A percentile compares a stretch with the other conserved stretches of the same genome.
phyloP scores from a whole-genome alignment of 2,888 invertebrate genomes.

The Dichetophora obliterata region DNA sequence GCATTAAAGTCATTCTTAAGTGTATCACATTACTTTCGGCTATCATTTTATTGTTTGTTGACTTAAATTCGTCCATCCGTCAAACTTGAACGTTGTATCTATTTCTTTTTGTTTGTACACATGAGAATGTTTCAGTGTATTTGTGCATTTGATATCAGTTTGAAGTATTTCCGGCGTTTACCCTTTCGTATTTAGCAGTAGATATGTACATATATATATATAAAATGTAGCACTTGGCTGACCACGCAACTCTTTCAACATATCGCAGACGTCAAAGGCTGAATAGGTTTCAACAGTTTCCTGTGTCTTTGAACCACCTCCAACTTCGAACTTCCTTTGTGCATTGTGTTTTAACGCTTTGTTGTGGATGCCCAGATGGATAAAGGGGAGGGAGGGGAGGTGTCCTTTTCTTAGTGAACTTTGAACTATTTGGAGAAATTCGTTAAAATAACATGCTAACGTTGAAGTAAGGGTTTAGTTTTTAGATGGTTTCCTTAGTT shows the following conservation, averaged over 20 bases:
- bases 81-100: not conserved
- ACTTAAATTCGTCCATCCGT: constrained; percentile 1
- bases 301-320: not conserved
- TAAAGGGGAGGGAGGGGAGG: not conserved
- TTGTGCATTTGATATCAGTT: not conserved
- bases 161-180: constrained; percentile 45
- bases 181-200: constrained; percentile 39
- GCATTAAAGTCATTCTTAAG: constrained; percentile 6
- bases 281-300: constrained; percentile 1
- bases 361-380: not conserved
- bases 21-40: constrained; percentile 41
- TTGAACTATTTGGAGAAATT: not conserved
- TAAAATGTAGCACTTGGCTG: constrained; percentile 46
- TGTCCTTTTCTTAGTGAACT: not conserved
- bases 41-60: not conserved
- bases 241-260: constrained; percentile 36
- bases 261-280: not conserved
- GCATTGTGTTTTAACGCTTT: not conserved
- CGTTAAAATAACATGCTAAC: too few relatives aligned
- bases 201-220: too few relatives aligned
- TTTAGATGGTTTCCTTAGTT: too few relatives aligned
- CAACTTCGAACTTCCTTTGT: not conserved
- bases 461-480: too few relatives aligned
- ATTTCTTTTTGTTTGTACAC: not conserved
- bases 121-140: not conserved